Base-by-base conservation (phyloP, 2,888 invertebrate species). In the Pherbina coryleti region DNA sequence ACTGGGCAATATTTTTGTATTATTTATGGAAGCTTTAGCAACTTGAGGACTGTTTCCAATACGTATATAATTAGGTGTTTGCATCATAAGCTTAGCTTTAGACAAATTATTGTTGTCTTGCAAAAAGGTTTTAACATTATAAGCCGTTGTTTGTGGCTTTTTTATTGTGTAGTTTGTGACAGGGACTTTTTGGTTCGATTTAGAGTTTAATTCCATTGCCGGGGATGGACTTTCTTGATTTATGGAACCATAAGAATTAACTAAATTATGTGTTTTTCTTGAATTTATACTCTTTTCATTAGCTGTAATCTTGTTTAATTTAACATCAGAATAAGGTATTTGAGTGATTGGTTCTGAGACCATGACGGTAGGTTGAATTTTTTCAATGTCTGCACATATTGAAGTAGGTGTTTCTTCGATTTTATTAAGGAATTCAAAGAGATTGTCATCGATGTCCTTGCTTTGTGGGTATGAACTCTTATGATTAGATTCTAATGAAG, bases 351-450 rank as follows among this genome's bases (percentile, higher is more conserved):
- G 79, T 70, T 87, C 86, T 0, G 84, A 83, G 5, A 88, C 86
- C 31, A 86, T 77, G 3, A 89, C 84, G 1, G 87, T 88, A 17
- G 86, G 90, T 86, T 82, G 89, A 92, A 89, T 87, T 72, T 86
- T 86, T 57, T 88, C 88, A 62, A 86, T 86, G 71, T 89, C 89
- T 3, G 83, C 84, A 72, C 84, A 86, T 28, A 88, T 79, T 0
- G 83, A 77, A n/a, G 83, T 81, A 7, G 82, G 82, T 60, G 78
- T 78, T 55, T 71, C 69, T 60, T 88, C 88, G 17, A 86, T 86
- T 83, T 87, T 87, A 77, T 84, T 87, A 0, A 88, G 80, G 76
- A 86, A 85, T 3, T 85, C 88, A 78, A 88, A 86, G 0, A 89
- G 83, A 79, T 87, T 86, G 57, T 89, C 88, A 74, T 88, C 88